Evolutionary conservation across 2,113 vertebrate genomes (phyloP).

Genomic region (Pollimyrus isidori): DNA sequence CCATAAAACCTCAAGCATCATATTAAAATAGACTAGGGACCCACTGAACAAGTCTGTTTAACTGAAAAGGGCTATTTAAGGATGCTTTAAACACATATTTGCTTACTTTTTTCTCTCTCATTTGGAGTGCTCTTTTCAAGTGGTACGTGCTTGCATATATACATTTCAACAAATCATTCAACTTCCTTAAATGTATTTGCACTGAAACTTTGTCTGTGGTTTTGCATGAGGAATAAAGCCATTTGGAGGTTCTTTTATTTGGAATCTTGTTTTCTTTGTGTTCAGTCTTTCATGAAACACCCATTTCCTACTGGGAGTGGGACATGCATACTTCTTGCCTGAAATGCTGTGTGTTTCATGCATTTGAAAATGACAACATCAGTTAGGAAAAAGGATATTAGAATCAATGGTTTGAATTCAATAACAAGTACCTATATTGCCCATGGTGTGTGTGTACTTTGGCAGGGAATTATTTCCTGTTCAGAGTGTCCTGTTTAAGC

Average conservation of each 20-base stretch:
- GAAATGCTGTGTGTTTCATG: background rate
- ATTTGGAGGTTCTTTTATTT: background rate
- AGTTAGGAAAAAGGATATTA: background rate
- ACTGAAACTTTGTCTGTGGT: slow-evolving; percentile 18
- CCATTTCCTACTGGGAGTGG: too few species aligned
- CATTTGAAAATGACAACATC: background rate
- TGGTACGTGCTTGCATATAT: slow-evolving; percentile 21
- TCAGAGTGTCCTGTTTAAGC: background rate
- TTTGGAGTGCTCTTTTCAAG: background rate
- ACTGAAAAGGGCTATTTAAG: slow-evolving; percentile 2
- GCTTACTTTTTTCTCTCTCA: background rate
- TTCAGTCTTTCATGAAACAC: background rate
- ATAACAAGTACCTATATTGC: background rate
- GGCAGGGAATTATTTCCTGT: background rate
- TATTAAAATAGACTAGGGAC: slow-evolving; percentile 6
- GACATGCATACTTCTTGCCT: background rate
- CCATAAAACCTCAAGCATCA: background rate
- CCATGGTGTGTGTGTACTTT: background rate
- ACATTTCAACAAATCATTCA: background rate
- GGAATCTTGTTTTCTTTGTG: background rate
- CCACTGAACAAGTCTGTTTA: background rate
- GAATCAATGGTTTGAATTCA: background rate
- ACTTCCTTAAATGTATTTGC: slow-evolving; percentile 10
- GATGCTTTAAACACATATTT: slow-evolving; percentile 3
- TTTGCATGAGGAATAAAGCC: slow-evolving; percentile 27